phyloP scores from a whole-genome alignment of 2,113 vertebrate genomes.

The Scopus umbretta region DNA sequence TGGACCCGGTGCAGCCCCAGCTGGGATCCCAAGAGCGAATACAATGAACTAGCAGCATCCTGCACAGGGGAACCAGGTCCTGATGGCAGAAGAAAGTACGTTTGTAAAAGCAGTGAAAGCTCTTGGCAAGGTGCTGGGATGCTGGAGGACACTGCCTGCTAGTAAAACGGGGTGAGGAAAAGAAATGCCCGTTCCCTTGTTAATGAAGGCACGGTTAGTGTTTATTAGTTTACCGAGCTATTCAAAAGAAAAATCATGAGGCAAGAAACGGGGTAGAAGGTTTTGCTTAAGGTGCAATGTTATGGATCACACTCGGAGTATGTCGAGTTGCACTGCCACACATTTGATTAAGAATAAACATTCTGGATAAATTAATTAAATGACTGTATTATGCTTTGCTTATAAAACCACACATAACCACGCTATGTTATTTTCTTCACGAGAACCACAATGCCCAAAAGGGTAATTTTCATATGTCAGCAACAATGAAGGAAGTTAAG shows the following conservation, averaged over 20 bases:
- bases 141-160: background rate
- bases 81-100: background rate
- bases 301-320: background rate
- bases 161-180: background rate
- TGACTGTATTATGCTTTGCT: background rate
- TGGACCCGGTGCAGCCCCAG: background rate
- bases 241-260: background rate
- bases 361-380: background rate
- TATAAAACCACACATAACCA: background rate
- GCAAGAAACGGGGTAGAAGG: background rate
- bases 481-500: background rate
- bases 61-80: background rate
- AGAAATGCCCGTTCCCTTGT: background rate
- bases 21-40: background rate
- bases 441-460: background rate
- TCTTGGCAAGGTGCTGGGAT: background rate
- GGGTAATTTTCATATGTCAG: background rate
- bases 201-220: background rate
- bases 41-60: background rate
- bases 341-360: background rate
- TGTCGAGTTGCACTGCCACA: fast-evolving
- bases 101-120: background rate
- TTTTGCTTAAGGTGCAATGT: background rate
- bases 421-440: background rate
- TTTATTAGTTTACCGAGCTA: background rate